Percentiles rank a stretch among this genome's conserved stretches.
Evolutionary conservation across 2,797 vertebrate species (phyloP).

Genomic region (Rhynchotus rufescens): DNA sequence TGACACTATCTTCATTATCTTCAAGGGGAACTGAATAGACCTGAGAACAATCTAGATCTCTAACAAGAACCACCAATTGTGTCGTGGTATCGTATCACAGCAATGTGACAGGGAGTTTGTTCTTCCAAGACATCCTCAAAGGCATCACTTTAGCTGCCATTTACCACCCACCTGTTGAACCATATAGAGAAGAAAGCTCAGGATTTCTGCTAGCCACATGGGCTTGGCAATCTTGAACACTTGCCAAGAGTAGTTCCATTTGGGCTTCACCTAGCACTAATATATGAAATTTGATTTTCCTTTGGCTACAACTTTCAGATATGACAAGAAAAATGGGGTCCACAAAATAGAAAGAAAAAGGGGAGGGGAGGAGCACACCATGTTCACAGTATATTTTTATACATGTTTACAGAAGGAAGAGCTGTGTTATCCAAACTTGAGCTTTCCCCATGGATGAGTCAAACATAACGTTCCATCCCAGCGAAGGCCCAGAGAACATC

Average conservation of each 20-base stretch:
- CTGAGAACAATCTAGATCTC: neutral
- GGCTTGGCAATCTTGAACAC: neutral
- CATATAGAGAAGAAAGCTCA: neutral
- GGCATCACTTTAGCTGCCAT: neutral
- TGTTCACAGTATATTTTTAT: constrained; percentile 74
- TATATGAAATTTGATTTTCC: neutral
- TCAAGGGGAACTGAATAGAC: neutral
- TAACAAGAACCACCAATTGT: neutral
- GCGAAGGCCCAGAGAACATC: constrained; percentile 57
- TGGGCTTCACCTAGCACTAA: constrained; percentile 5
- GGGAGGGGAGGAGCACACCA: constrained; percentile 65
- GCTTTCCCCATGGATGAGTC: constrained; percentile 72
- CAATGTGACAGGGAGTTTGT: neutral
- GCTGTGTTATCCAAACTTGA: constrained; percentile 53
- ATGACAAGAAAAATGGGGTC: constrained; percentile 6
- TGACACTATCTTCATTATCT: neutral
- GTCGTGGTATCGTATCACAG: neutral
- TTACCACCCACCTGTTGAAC: neutral
- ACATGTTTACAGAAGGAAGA: constrained; percentile 68
- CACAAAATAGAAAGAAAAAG: constrained; percentile 32
- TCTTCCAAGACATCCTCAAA: neutral
- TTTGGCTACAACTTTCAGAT: neutral
- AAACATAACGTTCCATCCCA: constrained; percentile 60
- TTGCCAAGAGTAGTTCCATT: neutral
- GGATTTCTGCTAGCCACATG: neutral